phyloP scores from a whole-genome alignment of 2,888 invertebrate genomes.

The Oscheius onirici region DNA sequence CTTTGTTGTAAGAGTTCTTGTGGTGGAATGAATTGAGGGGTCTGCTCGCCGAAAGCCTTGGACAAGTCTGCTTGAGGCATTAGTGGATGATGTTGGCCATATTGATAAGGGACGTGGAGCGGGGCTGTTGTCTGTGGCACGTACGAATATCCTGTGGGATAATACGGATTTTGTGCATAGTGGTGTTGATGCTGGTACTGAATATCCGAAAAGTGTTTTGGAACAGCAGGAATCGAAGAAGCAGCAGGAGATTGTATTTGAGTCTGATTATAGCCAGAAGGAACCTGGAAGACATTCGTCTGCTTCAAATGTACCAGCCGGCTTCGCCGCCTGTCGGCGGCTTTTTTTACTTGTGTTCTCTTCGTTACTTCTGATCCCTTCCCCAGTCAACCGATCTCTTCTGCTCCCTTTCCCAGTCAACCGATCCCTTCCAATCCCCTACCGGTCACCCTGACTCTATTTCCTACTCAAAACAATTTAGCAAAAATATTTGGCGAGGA shows the following conservation, averaged over 20 bases:
- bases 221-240: background rate
- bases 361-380: too few relatives aligned
- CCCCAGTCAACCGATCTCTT: too few relatives aligned
- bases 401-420: too few relatives aligned
- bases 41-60: slow-evolving; percentile 12
- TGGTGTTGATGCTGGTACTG: slow-evolving; percentile 31
- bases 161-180: slow-evolving; percentile 28
- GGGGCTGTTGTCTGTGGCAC: slow-evolving; percentile 17
- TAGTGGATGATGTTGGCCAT: slow-evolving; percentile 23
- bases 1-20: slow-evolving; percentile 17
- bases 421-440: too few relatives aligned
- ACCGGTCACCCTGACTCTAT: too few relatives aligned
- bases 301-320: too few relatives aligned
- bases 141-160: slow-evolving; percentile 8
- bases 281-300: background rate
- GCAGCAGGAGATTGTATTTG: background rate
- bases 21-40: background rate
- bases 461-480: too few relatives aligned
- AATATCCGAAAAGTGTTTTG: background rate
- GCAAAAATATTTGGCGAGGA: too few relatives aligned
- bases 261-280: background rate
- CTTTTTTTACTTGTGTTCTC: too few relatives aligned
- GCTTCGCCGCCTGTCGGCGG: too few relatives aligned
- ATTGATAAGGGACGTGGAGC: background rate
- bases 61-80: slow-evolving; percentile 36